Base-by-base conservation (phyloP, 2,888 invertebrate genomes). In the Drosophila melanosoma region DNA sequence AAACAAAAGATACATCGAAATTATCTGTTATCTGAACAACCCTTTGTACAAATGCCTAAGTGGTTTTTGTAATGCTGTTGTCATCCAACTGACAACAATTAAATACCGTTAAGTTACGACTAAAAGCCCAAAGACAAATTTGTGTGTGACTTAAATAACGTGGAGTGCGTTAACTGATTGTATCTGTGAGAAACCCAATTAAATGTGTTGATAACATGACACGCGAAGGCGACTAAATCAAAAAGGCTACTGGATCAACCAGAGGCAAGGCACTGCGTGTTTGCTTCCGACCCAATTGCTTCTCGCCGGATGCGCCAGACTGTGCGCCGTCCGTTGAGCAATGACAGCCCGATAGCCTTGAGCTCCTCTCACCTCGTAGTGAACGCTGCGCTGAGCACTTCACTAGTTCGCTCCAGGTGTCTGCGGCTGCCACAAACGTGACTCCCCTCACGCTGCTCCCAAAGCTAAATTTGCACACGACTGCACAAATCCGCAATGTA, bases 381-480 rank as follows among this genome's bases (percentile, higher is more conserved):
- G 90, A 1, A 93, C 91, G 75, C 90, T 89, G 40, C 92, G 86
- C 90, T 89, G 40, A 91, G 86, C 35, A 92, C 84, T 69, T 87
- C 87, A n/a, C 92, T 93, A 51, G 82, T 90, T 11, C 91, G 91
- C 71, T 93, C 92, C 26, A 92, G 75, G 38, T 92, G 80, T 49
- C 90, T 91, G 83, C 92, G 91, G 35, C 89, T 84, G 12, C 92
- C 92, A 35, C 59, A 78, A 12, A 92, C 91, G 48, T 87, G 76
- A 35, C 81, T 76, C 11, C 92, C 92, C 53, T 85, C 79, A 8
- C 92, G 90, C 62, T 88, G 89, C 65, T 93, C 93, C 65, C 89
- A 87, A 69, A 92, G 92, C 70, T 91, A 86, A 65, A 92, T 83
- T 58, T 90, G 88, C 51, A 92, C 91, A 38, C 88, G 90, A 33